A percentile compares a stretch with the other conserved stretches of the same genome.
Evolutionary conservation across 2,888 invertebrate species (phyloP).

Genomic region (Craniophora ligustri): DNA sequence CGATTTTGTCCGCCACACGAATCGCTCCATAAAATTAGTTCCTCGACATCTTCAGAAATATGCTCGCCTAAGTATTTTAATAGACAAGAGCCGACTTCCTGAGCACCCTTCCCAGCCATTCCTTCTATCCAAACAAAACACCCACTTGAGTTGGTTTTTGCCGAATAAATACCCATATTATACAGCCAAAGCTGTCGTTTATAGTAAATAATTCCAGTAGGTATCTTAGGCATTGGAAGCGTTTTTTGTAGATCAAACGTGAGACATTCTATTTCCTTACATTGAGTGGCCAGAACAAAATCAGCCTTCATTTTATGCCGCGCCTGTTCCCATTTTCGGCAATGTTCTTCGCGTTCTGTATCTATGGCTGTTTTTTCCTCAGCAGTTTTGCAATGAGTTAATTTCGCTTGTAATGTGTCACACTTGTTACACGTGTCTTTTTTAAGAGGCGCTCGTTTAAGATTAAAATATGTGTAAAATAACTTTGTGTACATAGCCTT

Average conservation of each 20-base stretch:
- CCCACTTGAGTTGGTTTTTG: conserved; percentile 8
- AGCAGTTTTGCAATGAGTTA: conserved; percentile 37
- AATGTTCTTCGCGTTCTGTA: conserved; percentile 33
- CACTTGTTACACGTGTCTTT: conserved; percentile 30
- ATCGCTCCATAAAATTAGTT: conserved; percentile 23
- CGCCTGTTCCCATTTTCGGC: conserved; percentile 12
- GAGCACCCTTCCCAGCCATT: conserved; percentile 11
- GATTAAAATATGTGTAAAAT: conserved; percentile 31
- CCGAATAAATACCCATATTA: conserved; percentile 6
- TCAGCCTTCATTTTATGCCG: conserved; percentile 29
- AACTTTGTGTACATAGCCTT: conserved; percentile 19
- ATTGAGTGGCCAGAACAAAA: conserved; percentile 30
- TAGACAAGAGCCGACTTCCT: conserved; percentile 12
- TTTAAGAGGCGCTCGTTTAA: conserved; percentile 36
- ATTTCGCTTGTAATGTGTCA: conserved; percentile 36
- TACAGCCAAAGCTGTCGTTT: conserved; percentile 27
- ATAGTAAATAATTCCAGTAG: conserved; percentile 22
- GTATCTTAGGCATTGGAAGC: conserved; percentile 18
- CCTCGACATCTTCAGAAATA: conserved; percentile 21
- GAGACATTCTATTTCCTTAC: conserved; percentile 36
- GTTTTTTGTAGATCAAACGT: conserved; percentile 26
- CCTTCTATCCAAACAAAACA: conserved; percentile 18
- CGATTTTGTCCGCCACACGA: conserved; percentile 26
- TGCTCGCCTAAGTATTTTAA: conserved; percentile 26
- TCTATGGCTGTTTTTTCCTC: conserved; percentile 23